A percentile compares a stretch with the other conserved stretches of the same genome.
Evolutionary conservation across 2,113 vertebrate genomes (phyloP).

Genomic region (Trachemys scripta): DNA sequence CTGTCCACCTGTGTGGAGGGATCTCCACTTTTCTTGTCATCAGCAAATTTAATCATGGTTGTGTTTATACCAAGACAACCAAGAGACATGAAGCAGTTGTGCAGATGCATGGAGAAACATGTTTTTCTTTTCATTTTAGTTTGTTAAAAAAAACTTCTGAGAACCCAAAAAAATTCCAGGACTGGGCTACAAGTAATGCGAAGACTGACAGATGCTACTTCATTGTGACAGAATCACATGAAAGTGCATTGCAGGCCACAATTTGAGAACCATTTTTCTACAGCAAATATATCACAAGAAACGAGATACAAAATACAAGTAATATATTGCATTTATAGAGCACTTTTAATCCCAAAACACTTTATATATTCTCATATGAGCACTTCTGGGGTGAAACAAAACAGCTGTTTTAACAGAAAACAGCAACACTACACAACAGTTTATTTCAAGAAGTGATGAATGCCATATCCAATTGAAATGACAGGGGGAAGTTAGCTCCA

Average conservation of each 20-base stretch:
- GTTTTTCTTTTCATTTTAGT: not conserved
- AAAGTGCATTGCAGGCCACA: not conserved
- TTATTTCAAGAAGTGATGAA: not conserved
- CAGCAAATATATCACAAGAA: not conserved
- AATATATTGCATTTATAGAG: not conserved
- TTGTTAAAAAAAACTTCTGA: not conserved
- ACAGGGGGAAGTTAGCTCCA: not conserved
- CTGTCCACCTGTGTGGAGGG: not conserved
- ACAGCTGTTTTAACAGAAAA: not conserved
- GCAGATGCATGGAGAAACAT: not conserved
- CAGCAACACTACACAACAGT: not conserved
- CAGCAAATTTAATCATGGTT: not conserved
- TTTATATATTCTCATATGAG: not conserved
- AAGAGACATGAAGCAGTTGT: not conserved
- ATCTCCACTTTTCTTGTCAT: not conserved
- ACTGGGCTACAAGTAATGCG: not conserved
- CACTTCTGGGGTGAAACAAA: rapidly evolving
- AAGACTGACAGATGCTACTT: not conserved
- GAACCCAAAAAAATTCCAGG: not conserved
- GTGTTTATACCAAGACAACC: not conserved
- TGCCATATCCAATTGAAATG: not conserved
- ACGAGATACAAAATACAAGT: not conserved
- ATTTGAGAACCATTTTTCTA: not conserved
- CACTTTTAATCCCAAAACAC: not conserved
- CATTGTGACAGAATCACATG: rapidly evolving